Base-by-base conservation (phyloP, 2,113 vertebrate species). In the Dascyllus trimaculatus region DNA sequence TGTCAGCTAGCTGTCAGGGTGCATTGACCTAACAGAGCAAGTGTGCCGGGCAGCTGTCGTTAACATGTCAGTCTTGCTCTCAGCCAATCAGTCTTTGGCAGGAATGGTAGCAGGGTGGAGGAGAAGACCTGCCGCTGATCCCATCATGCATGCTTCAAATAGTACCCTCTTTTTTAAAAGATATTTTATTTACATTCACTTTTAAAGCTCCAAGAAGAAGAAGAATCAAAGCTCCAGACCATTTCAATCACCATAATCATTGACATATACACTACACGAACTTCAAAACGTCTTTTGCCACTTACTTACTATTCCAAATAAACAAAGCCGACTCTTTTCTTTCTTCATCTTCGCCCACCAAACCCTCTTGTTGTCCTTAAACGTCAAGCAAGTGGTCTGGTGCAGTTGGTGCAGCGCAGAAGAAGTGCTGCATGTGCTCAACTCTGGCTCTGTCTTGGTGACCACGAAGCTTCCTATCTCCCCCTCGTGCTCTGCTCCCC, bases 1-100 rank as follows among this genome's bases (percentile, higher is more conserved):
- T 88, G 90, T 93, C 92, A 92, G 89, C 84, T 56, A 72, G 78
- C 89, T 92, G 91, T 89, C 94, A 92, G 80, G 70, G 85, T 57
- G 85, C 88, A 81, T 87, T 90, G 89, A 89, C 91, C 91, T 79
- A 75, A 91, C 81, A 84, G 82, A 68, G 45, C 67, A 73, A 54
- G 75, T 77, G 72, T 84, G 68, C 71, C 8, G 52, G 91, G 81
- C 88, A 89, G 84, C 87, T 90, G 90, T 90, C 86, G 46, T 62
- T 90, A 85, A 83, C 73, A 21, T 78, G 82, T 89, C 93, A 88
- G 60, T 93, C 92, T 83, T 45, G 15, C 81, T 73, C 82, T 66
- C 40, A 57, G 65, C 79, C 88, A 86, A 92, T 94, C 93, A 86
- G 80, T 93, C 88, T 83, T 57, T 57, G 43, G 54, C 29, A 52